phyloP scores from a whole-genome alignment of 2,797 vertebrate species.

The Coilia nasus region DNA sequence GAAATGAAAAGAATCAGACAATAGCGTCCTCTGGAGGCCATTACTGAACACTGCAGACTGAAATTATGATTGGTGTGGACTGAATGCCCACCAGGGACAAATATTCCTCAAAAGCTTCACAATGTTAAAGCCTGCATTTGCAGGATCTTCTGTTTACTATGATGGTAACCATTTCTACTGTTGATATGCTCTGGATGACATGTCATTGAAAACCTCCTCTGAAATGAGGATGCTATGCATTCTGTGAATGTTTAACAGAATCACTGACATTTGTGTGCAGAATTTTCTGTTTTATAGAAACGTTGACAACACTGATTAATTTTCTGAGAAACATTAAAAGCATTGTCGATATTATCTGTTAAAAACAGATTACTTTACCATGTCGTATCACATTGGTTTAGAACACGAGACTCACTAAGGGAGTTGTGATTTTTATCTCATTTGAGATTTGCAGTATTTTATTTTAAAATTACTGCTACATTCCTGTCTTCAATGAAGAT shows the following conservation, averaged over 20 bases:
- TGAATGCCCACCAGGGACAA: neutral
- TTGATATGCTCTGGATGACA: neutral
- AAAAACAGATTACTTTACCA: neutral
- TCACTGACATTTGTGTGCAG: neutral
- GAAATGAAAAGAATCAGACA: neutral
- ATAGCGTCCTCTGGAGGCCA: neutral
- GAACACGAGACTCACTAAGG: neutral
- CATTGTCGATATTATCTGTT: neutral
- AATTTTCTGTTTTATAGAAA: neutral
- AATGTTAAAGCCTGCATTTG: neutral
- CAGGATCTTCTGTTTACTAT: neutral
- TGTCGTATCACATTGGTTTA: neutral
- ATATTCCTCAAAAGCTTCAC: neutral
- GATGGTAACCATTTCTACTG: neutral
- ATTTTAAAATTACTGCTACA: neutral
- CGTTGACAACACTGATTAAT: neutral
- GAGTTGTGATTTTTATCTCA: neutral
- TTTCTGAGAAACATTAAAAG: neutral
- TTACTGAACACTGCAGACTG: constrained; percentile 14
- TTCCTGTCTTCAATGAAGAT: neutral
- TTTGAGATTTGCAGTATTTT: neutral
- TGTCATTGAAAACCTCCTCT: neutral
- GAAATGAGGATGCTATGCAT: too few species aligned
- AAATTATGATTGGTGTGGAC: neutral
- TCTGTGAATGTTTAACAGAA: neutral